phyloP scores from a whole-genome alignment of 2,113 vertebrate species.

The Terrapene triunguis region DNA sequence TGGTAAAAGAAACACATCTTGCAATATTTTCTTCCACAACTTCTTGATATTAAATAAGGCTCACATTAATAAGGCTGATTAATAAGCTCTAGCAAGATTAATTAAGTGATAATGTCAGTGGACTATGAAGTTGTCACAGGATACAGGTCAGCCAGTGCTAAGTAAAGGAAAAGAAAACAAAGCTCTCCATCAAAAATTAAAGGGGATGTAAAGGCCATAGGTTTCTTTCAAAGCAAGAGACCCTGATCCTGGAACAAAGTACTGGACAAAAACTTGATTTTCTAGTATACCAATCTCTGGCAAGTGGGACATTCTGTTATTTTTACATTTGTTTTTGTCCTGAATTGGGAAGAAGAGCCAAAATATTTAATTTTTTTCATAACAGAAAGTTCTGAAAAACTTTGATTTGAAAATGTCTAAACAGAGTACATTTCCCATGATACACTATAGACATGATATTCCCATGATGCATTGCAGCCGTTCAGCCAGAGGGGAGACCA shows the following conservation, averaged over 20 bases:
- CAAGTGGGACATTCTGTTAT: background rate
- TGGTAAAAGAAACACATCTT: conserved; percentile 27
- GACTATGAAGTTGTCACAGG: background rate
- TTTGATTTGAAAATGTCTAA: background rate
- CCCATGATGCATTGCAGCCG: background rate
- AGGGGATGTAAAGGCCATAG: background rate
- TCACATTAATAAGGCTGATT: conserved; percentile 19
- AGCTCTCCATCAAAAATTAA: background rate
- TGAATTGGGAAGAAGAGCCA: background rate
- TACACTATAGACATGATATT: background rate
- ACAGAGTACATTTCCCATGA: background rate
- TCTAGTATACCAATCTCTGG: background rate
- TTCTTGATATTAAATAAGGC: conserved; percentile 52
- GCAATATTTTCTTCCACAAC: background rate
- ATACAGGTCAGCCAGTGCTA: background rate
- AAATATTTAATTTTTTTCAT: background rate
- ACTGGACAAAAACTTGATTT: background rate
- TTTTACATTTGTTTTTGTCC: background rate
- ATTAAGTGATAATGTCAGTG: conserved; percentile 56
- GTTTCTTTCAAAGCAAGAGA: background rate
- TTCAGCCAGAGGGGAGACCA: background rate
- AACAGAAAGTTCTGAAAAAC: background rate
- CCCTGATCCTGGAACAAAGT: background rate
- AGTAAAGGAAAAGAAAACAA: background rate
- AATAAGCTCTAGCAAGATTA: conserved; percentile 56